These are phyloP conservation scores for Pygoscelis antarcticus DNA, from an alignment of 2,113 vertebrate genomes.

Conservation along the genomic window DNA sequence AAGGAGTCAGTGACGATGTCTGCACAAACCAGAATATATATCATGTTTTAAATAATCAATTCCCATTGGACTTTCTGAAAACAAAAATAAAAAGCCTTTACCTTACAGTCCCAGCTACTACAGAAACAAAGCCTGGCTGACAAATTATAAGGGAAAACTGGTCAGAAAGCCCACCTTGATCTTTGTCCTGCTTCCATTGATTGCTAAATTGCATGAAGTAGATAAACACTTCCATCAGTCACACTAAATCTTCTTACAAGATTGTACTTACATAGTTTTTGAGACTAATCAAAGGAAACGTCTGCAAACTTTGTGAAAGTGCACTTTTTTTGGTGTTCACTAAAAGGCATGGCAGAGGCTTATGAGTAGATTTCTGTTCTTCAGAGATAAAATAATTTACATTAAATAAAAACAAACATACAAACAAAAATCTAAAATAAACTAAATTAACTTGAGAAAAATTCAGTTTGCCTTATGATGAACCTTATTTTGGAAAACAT, in stretches of 20 bases:
- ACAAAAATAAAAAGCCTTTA: not conserved
- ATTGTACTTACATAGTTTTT: not conserved
- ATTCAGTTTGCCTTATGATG: not conserved
- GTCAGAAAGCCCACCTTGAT: not conserved
- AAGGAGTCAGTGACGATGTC: not conserved
- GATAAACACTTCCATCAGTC: not conserved
- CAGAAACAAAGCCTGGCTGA: not conserved
- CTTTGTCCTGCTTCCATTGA: not conserved
- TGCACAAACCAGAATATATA: not conserved
- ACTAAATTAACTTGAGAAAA: not conserved
- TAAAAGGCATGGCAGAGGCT: not conserved
- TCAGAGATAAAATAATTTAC: constrained; percentile 21
- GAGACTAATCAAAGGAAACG: not conserved
- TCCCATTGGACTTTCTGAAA: not conserved
- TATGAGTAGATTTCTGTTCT: not conserved
- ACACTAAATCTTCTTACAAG: not conserved
- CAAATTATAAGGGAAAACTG: not conserved
- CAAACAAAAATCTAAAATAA: not conserved
- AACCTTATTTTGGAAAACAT: constrained; percentile 7
- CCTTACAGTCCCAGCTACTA: not conserved
- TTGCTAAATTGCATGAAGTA: not conserved
- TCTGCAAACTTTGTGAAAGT: not conserved
- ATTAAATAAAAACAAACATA: constrained; percentile 1
- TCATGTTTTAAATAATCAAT: not conserved
- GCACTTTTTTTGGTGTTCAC: not conserved